Evolutionary conservation across 2,888 invertebrate species (phyloP).

Genomic region (Drosophila mulleri): DNA sequence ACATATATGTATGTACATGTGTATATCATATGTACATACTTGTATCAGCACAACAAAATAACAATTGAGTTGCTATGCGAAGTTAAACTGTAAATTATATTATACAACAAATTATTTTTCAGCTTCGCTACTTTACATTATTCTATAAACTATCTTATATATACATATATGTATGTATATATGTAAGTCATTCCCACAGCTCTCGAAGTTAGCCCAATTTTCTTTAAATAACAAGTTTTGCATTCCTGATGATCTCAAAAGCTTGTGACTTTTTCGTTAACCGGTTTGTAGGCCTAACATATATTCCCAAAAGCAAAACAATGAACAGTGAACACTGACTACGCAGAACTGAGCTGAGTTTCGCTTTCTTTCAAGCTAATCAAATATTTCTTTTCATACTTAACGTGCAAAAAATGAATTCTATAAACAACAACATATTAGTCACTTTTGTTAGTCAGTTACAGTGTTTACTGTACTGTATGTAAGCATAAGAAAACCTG

Average conservation of each 20-base stretch:
- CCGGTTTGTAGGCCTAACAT: constrained; percentile 46
- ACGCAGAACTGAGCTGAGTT: background rate
- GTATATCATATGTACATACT: too few species aligned
- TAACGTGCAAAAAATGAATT: background rate
- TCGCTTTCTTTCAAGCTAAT: background rate
- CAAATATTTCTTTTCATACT: background rate
- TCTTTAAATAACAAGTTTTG: constrained; percentile 61
- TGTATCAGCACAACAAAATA: too few species aligned
- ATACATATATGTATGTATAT: background rate
- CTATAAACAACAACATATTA: background rate
- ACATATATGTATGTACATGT: too few species aligned
- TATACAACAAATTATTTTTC: background rate
- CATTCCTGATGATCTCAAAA: constrained; percentile 51
- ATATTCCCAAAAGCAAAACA: constrained; percentile 11
- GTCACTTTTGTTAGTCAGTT: background rate
- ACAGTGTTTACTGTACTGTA: constrained; percentile 17
- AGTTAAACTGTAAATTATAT: too few species aligned
- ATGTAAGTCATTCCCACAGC: constrained; percentile 21
- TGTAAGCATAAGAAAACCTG: constrained; percentile 52
- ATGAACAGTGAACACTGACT: constrained; percentile 31
- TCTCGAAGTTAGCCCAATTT: constrained; percentile 46
- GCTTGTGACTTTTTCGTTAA: constrained; percentile 33
- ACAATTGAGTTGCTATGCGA: constrained; percentile 2
- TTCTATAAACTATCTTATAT: background rate
- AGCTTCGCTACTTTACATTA: background rate